Evolutionary conservation across 2,888 invertebrate species (phyloP).

Genomic region (Lasioglossum leucozonium): DNA sequence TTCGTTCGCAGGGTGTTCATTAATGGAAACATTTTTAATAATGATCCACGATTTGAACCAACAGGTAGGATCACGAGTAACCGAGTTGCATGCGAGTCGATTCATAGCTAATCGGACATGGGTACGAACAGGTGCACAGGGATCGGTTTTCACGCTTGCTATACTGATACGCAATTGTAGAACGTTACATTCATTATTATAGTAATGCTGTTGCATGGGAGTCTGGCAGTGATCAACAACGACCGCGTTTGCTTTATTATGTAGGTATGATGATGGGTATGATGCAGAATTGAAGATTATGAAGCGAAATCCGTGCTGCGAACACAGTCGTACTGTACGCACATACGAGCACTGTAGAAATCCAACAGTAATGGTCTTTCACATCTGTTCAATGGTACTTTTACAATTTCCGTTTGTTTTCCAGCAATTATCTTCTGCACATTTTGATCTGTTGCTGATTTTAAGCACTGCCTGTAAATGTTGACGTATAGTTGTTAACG

Average conservation of each 20-base stretch:
- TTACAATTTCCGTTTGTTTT: neutral
- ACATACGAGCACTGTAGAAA: neutral
- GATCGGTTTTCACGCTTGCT: neutral
- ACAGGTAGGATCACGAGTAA: slow-evolving; percentile 3
- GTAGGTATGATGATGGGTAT: neutral
- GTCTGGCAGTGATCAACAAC: neutral
- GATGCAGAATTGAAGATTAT: neutral
- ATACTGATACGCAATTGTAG: neutral
- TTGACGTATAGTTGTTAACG: neutral
- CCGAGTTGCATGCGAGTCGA: neutral
- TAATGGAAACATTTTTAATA: neutral
- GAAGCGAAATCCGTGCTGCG: neutral
- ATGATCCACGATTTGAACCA: neutral
- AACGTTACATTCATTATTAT: slow-evolving; percentile 6
- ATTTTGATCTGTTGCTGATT: neutral
- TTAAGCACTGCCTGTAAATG: neutral
- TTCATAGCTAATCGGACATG: neutral
- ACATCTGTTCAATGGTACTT: neutral
- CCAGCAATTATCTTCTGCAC: neutral
- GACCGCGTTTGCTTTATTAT: neutral
- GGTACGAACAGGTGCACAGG: neutral
- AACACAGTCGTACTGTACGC: neutral
- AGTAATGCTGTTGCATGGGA: neutral
- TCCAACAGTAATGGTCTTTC: neutral
- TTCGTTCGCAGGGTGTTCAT: neutral